Conservation (phyloP, 2,888 invertebrate genomes). For the Eledona agricola region DNA sequence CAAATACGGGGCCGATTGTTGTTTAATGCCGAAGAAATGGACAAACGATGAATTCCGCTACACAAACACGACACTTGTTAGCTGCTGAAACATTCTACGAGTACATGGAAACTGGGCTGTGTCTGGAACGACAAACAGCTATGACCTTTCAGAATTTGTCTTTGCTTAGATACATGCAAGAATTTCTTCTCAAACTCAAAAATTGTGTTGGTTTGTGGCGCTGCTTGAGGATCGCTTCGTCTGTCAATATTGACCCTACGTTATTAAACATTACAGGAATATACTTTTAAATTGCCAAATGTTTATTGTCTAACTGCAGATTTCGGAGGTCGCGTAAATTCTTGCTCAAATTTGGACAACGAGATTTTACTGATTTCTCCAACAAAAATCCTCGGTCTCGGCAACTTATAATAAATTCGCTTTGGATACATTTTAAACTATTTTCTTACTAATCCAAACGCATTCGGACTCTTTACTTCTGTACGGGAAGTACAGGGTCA, state of each 20-base stretch:
- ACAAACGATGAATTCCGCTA: conserved; percentile 30
- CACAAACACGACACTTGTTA: conserved; percentile 28
- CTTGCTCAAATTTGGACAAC: too few species aligned
- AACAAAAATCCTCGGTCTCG: too few species aligned
- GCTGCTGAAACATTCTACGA: conserved; percentile 40
- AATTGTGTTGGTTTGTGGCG: conserved; percentile 28
- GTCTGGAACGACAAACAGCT: conserved; percentile 30
- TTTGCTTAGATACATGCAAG: conserved; percentile 34
- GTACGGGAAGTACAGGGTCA: too few species aligned
- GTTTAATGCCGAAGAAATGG: conserved; percentile 12
- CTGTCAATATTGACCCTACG: conserved; percentile 32
- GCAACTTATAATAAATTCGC: too few species aligned
- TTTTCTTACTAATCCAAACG: too few species aligned
- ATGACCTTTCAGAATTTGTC: conserved; percentile 33
- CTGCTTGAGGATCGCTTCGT: conserved; percentile 15
- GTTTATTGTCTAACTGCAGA: conserved; percentile 25
- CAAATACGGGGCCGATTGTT: conserved; percentile 28
- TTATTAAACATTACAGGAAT: conserved; percentile 26
- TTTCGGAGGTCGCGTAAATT: too few species aligned
- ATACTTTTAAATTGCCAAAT: conserved; percentile 30
- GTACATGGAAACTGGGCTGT: conserved; percentile 32
- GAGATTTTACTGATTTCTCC: too few species aligned
- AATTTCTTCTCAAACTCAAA: conserved; percentile 33
- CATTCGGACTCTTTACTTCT: too few species aligned
- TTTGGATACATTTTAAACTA: too few species aligned